Percentiles rank a stretch among this genome's conserved stretches.
These are phyloP conservation scores for Hypomecis atomaria DNA, from an alignment of 2,888 invertebrate genomes.

Conservation along the genomic window DNA sequence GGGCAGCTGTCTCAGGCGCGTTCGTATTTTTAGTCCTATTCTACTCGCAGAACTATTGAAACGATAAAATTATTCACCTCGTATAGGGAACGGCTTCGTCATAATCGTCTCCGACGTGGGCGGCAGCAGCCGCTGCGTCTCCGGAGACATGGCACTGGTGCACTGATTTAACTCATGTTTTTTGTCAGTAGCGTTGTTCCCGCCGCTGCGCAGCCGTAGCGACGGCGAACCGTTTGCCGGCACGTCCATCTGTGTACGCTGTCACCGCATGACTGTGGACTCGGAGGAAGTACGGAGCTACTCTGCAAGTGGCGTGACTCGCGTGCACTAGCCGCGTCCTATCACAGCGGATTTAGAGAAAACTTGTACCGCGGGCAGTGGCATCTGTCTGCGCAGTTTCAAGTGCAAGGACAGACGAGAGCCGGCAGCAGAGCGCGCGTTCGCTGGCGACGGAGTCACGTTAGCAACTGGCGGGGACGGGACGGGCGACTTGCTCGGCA, in stretches of 20 bases:
- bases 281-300: conserved; percentile 25
- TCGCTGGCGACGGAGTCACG: conserved; percentile 31
- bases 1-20: conserved; percentile 52
- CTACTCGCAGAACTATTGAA: conserved; percentile 41
- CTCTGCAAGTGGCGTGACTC: conserved; percentile 44
- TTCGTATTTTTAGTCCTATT: conserved; percentile 64
- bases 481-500: conserved; percentile 43
- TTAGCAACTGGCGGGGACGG: conserved; percentile 30
- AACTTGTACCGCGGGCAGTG: conserved; percentile 33
- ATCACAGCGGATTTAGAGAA: conserved; percentile 43
- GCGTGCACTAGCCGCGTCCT: conserved; percentile 23
- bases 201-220: conserved; percentile 79
- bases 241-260: conserved; percentile 73
- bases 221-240: conserved; percentile 71
- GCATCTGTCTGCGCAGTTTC: conserved; percentile 49
- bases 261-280: conserved; percentile 73
- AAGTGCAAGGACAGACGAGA: conserved; percentile 56
- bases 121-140: conserved; percentile 87
- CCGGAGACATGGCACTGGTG: conserved; percentile 89
- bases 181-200: conserved; percentile 67
- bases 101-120: conserved; percentile 94
- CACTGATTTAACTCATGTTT: conserved; percentile 85
- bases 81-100: conserved; percentile 95
- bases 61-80: conserved; percentile 83
- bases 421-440: conserved; percentile 12